Evolutionary conservation across 2,888 invertebrate genomes (phyloP), one percentile per base, ranked within the genome.

Genomic region (Epiblema foenella): DNA sequence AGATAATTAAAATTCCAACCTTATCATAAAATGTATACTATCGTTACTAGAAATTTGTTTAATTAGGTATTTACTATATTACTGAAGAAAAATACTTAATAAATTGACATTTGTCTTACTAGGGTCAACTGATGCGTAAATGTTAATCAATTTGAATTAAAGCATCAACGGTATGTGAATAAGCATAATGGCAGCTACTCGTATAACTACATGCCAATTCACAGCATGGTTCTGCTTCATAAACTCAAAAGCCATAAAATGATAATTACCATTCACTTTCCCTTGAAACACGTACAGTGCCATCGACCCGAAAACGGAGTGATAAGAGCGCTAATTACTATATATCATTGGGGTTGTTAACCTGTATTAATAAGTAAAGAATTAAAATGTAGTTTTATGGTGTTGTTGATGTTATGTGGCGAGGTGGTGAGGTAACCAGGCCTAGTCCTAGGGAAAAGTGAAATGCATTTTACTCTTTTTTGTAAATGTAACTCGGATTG

Each of bases 321-420:
- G 70, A 60, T 70, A 70, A 70, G 33, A 59, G 29, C 49, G 42
- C 42, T 54, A 70, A 52, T 65, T 46, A 54, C 20, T 17, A 54
- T 52, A 49, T 20, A 46, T 54, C 18, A 33, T 69, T 46, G 49
- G 33, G 12, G 54, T 60, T 37, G 8, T 66, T 70, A 37, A 42
- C 39, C 10, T 24, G 20, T 39, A 39, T n/a, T 54, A 59, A 70
- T 15, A 39, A 65, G 42, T 46, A 20, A 52, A 37, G 18, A 52
- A 63, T 63, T 63, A 63, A 20, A 18, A 54, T 37, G 33, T 33
- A 65, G 37, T 17, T 58, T 33, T 7, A 33, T 33, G 33, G 9
- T 33, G 33, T 8, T 52, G 17, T 12, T 49, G 17, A 51, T 59
- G 11, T 15, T 59, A 51, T 33, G 20, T 29, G 10, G 29, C 29